These are phyloP conservation scores for Rutpela maculata DNA, from an alignment of 2,888 invertebrate genomes.

Conservation along the genomic window DNA sequence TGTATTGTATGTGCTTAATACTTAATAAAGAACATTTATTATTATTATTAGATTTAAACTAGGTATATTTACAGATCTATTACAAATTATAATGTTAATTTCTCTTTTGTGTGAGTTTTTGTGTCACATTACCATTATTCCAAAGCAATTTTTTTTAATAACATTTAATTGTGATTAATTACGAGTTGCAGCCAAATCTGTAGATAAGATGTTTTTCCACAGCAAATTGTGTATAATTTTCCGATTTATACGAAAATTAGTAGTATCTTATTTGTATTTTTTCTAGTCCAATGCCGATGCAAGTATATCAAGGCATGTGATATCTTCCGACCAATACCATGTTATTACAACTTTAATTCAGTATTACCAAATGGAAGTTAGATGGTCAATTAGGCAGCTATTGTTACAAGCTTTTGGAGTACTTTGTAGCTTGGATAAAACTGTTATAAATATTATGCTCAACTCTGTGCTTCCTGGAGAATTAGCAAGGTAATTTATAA, in stretches of 20 bases:
- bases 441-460: constrained; percentile 88
- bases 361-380: constrained; percentile 97
- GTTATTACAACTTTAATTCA: constrained; percentile 90
- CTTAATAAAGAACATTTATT: no score
- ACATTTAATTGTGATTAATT: no score
- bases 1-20: no score
- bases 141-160: no score
- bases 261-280: constrained; percentile 16
- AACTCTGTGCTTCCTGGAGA: constrained; percentile 93
- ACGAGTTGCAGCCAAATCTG: no score
- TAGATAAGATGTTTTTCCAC: no score
- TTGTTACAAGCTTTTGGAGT: constrained; percentile 91
- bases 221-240: no score
- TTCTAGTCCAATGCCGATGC: constrained; percentile 93
- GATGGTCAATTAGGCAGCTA: constrained; percentile 89
- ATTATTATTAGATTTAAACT: no score
- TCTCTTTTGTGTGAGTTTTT: no score
- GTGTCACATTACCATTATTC: no score
- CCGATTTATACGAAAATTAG: not conserved
- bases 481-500: constrained; percentile 81
- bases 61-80: no score
- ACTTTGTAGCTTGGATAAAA: constrained; percentile 89
- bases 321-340: constrained; percentile 89
- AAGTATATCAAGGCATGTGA: constrained; percentile 88
- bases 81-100: no score